Base-by-base conservation (phyloP, 1,140 invertebrate species). In the Coenobita brevimanus region DNA sequence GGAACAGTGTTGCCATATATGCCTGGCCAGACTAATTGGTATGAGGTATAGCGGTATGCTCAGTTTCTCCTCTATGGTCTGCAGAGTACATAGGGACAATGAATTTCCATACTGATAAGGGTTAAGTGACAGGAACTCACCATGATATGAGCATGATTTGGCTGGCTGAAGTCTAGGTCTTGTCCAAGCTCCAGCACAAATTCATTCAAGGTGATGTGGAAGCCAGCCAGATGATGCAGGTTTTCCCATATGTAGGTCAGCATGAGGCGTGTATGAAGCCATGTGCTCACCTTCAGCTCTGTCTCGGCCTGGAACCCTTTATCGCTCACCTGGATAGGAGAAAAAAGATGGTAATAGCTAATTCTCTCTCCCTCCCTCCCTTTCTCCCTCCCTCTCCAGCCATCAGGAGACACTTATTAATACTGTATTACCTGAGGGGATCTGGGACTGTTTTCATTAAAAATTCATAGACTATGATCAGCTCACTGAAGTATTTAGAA, bases 181-280 rank as follows among this genome's bases (percentile, higher is more conserved):
- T 85, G 71, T 17, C 54, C 50, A 43, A 78, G 6, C 46, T 85
- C 50, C 24, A 76, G 17, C 13, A 78, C 36, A 27, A 62, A 85
- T 50, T 85, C 82, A 67, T 78, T 78, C n/a, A 78, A 62, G 21
- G 50, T n/a, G 36, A 85, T 30, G 36, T 78, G 82, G 8, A 85
- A 13, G 3, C 82, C 82, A 21, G 73, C 54, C 8, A 78, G 71
- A 13, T 75, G 27, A 17, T 85, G 73, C 46, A 85, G 46, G 36
- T 33, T 62, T 21, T 76, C 71, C 24, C 33, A 27, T 10, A 85
- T 33, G 36, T 85, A 85, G 2, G 54, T 85, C 1, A 76, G 0
- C 10, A 64, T 3, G 10, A 78, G 38, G 27, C 60, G 73, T 15
- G 82, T 76, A 1, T 43, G 36, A 36, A 85, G 27, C 3, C 54